Evolutionary conservation across 2,797 vertebrate species (phyloP).

Genomic region (Crocidura indochinensis): DNA sequence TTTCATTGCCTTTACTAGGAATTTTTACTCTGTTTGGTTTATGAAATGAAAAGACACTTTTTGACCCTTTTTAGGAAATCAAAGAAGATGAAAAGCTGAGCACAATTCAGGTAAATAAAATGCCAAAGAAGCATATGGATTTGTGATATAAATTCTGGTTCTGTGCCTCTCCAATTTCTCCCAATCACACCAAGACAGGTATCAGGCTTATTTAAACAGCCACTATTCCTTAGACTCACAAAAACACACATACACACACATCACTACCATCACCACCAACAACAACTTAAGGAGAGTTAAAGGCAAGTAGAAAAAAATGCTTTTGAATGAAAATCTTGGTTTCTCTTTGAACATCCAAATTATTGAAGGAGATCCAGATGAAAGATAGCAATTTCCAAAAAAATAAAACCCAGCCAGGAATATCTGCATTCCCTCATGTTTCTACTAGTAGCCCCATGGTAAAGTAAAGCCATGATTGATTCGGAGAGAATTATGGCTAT

Average conservation of each 20-base stretch:
- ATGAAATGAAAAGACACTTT: not conserved
- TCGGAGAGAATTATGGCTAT: constrained; percentile 91
- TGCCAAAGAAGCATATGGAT: not conserved
- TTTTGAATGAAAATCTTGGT: constrained; percentile 81
- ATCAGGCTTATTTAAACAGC: constrained; percentile 68
- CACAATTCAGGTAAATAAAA: not conserved
- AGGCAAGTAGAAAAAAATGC: constrained; percentile 48
- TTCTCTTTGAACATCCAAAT: constrained; percentile 85
- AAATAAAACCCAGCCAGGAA: constrained; percentile 83
- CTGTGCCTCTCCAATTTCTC: not conserved
- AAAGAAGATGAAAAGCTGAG: not conserved
- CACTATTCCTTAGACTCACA: not conserved
- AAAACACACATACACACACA: no score
- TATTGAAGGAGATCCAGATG: constrained; percentile 86
- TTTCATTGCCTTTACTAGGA: not conserved
- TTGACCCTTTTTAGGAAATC: not conserved
- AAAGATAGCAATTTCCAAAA: constrained; percentile 84
- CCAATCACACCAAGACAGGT: not conserved
- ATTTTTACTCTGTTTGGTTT: not conserved
- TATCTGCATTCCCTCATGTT: constrained; percentile 86
- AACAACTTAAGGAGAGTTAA: constrained; percentile 71
- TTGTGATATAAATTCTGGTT: not conserved
- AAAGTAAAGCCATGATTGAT: constrained; percentile 90
- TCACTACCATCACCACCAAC: not conserved
- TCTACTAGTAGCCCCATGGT: constrained; percentile 87